Evolutionary conservation across 2,888 invertebrate genomes (phyloP), one percentile per base, ranked within the genome.

Genomic region (Molanna angustata): DNA sequence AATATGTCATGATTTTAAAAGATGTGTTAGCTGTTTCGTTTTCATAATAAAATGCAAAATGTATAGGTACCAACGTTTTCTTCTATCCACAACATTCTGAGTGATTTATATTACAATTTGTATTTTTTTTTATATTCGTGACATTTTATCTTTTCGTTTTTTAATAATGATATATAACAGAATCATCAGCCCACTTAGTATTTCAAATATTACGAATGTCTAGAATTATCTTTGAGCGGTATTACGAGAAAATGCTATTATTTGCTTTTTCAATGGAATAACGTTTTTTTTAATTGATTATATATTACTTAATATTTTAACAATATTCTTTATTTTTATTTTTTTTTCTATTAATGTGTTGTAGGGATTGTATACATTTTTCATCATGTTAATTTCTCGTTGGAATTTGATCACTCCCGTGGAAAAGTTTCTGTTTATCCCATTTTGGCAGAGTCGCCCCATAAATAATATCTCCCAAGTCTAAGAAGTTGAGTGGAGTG

Each of bases 391-490:
- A 22, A 49, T 47, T 54, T 47, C 49, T 22, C 47, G 42, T 37
- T 49, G 49, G 46, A 56, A 48, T 54, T 51, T 54, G 50, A 51
- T 54, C 47, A 47, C 42, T 50, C 33, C 40, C 47, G 48, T 49
- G 43, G 50, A 47, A 58, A 55, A 33, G 52, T 54, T 54, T 58
- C 54, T 58, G 58, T 58, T 58, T 58, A 58, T 58, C 58, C 58
- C 58, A 53, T 58, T n/a, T 58, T 52, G 58, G 57, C 53, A 42
- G 49, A 41, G 55, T 52, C 52, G 39, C 22, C 52, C 52, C 58
- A 56, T 58, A 58, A 56, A 58, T 58, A 56, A 58, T 58, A 58
- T 50, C 52, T n/a, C n/a, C n/a, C n/a, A n/a, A n/a, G n/a, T n/a
- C n/a, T n/a, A n/a, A n/a, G n/a, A n/a, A n/a, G n/a, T n/a, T n/a